These are phyloP conservation scores for Eristalis arbustorum DNA, from an alignment of 2,888 invertebrate genomes.

Conservation along the genomic window DNA sequence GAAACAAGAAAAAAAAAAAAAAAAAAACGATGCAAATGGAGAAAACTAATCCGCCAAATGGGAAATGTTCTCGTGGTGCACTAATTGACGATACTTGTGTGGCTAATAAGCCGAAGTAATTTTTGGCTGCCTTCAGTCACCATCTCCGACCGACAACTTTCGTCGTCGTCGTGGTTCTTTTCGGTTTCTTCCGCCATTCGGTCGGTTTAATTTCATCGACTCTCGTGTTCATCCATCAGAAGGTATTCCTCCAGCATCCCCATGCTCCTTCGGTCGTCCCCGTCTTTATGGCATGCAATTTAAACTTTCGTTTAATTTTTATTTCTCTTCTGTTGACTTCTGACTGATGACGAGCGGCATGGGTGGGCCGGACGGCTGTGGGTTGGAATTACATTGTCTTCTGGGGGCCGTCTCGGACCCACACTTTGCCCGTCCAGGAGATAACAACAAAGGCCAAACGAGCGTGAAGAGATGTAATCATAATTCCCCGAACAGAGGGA, in stretches of 20 bases:
- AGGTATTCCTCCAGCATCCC: slow-evolving; percentile 21
- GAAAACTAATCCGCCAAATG: slow-evolving; percentile 60
- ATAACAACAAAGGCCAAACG: slow-evolving; percentile 55
- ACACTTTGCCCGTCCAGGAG: slow-evolving; percentile 10
- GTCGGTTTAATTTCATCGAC: slow-evolving; percentile 50
- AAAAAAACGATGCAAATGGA: slow-evolving; percentile 52
- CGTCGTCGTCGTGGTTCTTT: neutral
- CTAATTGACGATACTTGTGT: slow-evolving; percentile 66
- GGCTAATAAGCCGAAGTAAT: slow-evolving; percentile 65
- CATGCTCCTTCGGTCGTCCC: neutral
- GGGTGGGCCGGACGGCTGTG: neutral
- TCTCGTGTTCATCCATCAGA: slow-evolving; percentile 44
- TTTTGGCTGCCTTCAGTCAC: neutral
- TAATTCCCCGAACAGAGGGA: slow-evolving; percentile 48
- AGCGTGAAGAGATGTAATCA: slow-evolving; percentile 50
- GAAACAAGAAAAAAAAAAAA: neutral
- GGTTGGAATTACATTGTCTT: slow-evolving; percentile 36
- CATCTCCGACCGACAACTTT: neutral
- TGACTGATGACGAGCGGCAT: slow-evolving; percentile 22
- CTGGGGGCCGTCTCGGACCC: slow-evolving; percentile 18
- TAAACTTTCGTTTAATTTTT: slow-evolving; percentile 66
- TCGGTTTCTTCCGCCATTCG: slow-evolving; percentile 25
- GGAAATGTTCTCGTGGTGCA: slow-evolving; percentile 56
- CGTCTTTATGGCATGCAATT: slow-evolving; percentile 67
- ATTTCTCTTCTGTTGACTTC: slow-evolving; percentile 55